Base-by-base conservation (phyloP, 2,113 vertebrate genomes). In the Pelvicachromis taeniatus region DNA sequence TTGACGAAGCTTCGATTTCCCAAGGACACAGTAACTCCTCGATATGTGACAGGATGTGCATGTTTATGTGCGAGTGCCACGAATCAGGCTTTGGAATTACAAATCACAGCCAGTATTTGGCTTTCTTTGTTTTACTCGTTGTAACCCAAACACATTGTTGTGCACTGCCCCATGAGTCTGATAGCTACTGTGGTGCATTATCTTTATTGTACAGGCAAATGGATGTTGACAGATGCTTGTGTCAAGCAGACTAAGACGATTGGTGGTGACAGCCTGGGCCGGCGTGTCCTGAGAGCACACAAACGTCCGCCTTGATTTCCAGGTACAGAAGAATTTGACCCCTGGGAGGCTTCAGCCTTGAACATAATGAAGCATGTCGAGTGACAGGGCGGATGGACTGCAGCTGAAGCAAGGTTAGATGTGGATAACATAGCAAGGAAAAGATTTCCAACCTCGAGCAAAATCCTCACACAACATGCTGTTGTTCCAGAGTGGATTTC, bases 291-390 rank as follows among this genome's bases (percentile, higher is more conserved):
- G 88, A 88, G 79, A 92, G 82, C 88, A 42, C 83, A 91, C 50
- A 48, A 85, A 84, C 38, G 21, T 45, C 42, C n/a, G 63, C 77
- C 88, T 90, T 80, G 77, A 88, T 88, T 87, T 87, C 83, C 79
- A 80, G 84, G 89, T 89, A 84, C 56, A 89, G 85, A 91, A 88
- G 87, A 91, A 89, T 91, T 93, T 87, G 83, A 61, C 89, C 86
- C 88, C 52, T 12, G 86, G 92, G 92, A 92, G 80, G 78, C 84
- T 86, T 83, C 59, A 89, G 89, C 92, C 90, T 90, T 87, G 85
- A 88, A 94, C 87, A 88, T 91, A 93, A 93, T 92, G 55, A 81
- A 92, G 87, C 55, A 83, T 86, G 86, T 90, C 88, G 83, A 82
- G 85, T 78, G 91, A 81, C 84, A 84, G 82, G 68, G 80, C 91